A percentile compares a stretch with the other conserved stretches of the same genome.
These are phyloP conservation scores for Rhincodon typus DNA, from an alignment of 2,797 vertebrate species.

Conservation along the genomic window DNA sequence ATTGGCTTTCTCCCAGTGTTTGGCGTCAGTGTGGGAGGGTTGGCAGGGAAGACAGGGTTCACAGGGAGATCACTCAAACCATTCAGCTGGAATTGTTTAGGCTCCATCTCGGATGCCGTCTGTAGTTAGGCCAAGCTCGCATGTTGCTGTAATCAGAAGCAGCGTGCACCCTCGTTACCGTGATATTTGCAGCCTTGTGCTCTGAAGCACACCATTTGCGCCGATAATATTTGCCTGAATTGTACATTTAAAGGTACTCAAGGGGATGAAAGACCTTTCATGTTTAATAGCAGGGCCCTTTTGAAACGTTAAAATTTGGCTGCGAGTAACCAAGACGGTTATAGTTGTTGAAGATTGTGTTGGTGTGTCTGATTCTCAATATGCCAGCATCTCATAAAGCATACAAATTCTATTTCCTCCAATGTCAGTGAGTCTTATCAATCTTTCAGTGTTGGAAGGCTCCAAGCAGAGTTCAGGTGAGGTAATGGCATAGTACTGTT, in stretches of 20 bases:
- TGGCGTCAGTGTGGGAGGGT: background rate
- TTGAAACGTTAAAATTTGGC: background rate
- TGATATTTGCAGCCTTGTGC: background rate
- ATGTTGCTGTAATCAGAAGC: conserved; percentile 17
- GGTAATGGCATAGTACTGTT: no score
- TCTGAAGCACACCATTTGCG: background rate
- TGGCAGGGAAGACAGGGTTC: background rate
- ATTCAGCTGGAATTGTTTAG: conserved; percentile 1
- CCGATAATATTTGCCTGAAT: background rate
- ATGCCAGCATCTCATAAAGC: background rate
- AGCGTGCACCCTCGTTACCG: conserved; percentile 7
- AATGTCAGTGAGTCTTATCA: background rate
- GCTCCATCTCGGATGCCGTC: background rate
- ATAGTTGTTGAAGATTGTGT: background rate
- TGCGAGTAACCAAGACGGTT: background rate
- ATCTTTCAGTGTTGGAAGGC: background rate
- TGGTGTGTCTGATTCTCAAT: background rate
- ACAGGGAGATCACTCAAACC: background rate
- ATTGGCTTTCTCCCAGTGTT: background rate
- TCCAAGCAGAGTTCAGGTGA: background rate
- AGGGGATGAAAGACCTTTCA: conserved; percentile 23
- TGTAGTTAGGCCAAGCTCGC: background rate
- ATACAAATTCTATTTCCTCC: background rate
- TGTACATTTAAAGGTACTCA: background rate
- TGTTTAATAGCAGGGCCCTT: background rate